Conservation (phyloP, 2,797 vertebrate species). For the Enteromius viviparus region DNA sequence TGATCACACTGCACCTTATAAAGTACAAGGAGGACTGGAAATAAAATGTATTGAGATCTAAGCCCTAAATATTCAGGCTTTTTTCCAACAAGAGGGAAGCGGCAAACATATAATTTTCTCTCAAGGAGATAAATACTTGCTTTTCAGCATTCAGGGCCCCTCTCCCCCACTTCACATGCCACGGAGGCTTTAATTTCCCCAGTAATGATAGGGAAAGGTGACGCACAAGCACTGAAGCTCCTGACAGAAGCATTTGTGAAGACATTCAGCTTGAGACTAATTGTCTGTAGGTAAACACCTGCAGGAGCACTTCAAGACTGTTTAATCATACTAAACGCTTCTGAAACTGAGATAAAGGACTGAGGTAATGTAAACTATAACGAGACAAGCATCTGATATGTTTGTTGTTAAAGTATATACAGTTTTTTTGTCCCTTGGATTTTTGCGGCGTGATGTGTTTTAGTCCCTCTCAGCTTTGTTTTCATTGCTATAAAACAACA, state of each 20-base stretch:
- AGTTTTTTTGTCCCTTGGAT: background rate
- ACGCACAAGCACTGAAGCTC: constrained; percentile 41
- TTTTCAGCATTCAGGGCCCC: constrained; percentile 33
- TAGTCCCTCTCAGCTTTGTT: too few species aligned
- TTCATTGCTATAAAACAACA: background rate
- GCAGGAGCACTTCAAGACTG: constrained; percentile 34
- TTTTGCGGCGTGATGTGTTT: too few species aligned
- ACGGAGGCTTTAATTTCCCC: constrained; percentile 52
- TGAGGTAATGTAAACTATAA: background rate
- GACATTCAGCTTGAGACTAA: constrained; percentile 21
- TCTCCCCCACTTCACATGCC: constrained; percentile 27
- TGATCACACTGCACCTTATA: constrained; percentile 8
- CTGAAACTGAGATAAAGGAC: constrained; percentile 13
- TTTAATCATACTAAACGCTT: constrained; percentile 12
- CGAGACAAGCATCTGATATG: background rate
- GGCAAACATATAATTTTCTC: constrained; percentile 53
- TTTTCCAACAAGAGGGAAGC: constrained; percentile 37
- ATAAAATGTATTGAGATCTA: constrained; percentile 25
- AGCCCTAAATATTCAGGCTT: constrained; percentile 28
- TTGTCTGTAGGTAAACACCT: constrained; percentile 55
- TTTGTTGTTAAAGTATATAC: background rate
- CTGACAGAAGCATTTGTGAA: constrained; percentile 42
- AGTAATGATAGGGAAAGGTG: constrained; percentile 56
- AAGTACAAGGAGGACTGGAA: background rate
- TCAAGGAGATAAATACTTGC: constrained; percentile 43